Conservation (phyloP, 2,113 vertebrate genomes). For the Oxygymnocypris stewartii region DNA sequence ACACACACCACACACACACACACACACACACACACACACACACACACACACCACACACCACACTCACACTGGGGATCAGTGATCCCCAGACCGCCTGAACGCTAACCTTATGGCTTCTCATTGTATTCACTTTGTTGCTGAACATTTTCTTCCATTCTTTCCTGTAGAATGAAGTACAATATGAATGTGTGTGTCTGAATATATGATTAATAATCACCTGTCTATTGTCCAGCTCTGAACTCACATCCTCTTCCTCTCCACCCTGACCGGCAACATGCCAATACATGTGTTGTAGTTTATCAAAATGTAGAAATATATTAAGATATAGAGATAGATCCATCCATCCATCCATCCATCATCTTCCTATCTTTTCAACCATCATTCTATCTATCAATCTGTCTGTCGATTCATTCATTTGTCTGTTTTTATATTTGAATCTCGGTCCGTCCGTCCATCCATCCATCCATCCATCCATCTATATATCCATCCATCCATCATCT, state of each 20-base stretch:
- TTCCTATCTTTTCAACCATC: background rate
- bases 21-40: background rate
- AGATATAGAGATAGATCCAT: background rate
- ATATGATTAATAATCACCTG: background rate
- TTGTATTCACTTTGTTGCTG: background rate
- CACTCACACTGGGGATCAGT: background rate
- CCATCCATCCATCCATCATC: background rate
- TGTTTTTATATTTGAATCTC: too few species aligned
- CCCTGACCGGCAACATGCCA: background rate
- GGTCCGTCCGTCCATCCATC: too few species aligned
- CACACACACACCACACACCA: background rate
- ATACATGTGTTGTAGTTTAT: background rate
- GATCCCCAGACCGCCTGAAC: background rate
- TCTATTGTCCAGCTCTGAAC: background rate
- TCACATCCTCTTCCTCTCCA: background rate
- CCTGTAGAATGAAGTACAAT: background rate
- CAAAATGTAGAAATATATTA: background rate
- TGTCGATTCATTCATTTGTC: background rate
- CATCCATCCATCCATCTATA: rapidly evolving
- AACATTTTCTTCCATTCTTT: background rate
- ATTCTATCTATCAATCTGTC: background rate
- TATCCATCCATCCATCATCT: background rate
- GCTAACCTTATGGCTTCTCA: background rate
- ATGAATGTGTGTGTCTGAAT: background rate
- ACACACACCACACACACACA: background rate